phyloP scores from a whole-genome alignment of 1,140 invertebrate genomes.

The Lutraria rhynchaena region DNA sequence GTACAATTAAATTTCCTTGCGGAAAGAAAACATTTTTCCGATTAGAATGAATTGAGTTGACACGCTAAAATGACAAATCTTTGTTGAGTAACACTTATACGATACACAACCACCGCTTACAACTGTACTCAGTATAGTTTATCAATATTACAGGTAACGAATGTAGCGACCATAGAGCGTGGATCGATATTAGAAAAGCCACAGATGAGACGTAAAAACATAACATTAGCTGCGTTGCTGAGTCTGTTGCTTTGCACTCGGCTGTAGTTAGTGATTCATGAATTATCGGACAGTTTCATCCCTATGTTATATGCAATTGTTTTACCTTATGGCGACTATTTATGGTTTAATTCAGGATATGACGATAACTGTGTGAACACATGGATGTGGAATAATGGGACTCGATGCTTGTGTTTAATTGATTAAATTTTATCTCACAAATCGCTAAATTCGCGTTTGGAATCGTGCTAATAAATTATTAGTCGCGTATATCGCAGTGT shows the following conservation, averaged over 20 bases:
- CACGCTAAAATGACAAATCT: too few relatives aligned
- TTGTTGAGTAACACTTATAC: too few relatives aligned
- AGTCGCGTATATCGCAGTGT: too few relatives aligned
- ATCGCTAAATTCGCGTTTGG: neutral
- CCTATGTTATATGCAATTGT: neutral
- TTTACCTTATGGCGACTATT: neutral
- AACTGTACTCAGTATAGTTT: too few relatives aligned
- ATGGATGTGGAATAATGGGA: neutral
- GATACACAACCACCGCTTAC: too few relatives aligned
- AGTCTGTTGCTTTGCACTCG: neutral
- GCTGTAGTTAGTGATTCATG: constrained; percentile 23
- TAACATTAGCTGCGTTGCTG: constrained; percentile 36
- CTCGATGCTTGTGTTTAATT: neutral
- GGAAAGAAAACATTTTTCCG: too few relatives aligned
- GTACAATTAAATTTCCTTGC: too few relatives aligned
- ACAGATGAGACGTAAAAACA: constrained; percentile 45
- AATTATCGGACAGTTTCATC: constrained; percentile 29
- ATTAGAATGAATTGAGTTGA: too few relatives aligned
- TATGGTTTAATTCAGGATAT: neutral
- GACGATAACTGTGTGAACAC: neutral
- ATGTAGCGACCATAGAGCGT: too few relatives aligned
- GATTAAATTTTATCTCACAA: neutral
- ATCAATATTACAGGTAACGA: too few relatives aligned
- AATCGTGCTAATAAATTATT: too few relatives aligned
- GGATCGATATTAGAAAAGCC: constrained; percentile 34